Evolutionary conservation across 2,888 invertebrate species (phyloP).

Genomic region (Dicycla oo): DNA sequence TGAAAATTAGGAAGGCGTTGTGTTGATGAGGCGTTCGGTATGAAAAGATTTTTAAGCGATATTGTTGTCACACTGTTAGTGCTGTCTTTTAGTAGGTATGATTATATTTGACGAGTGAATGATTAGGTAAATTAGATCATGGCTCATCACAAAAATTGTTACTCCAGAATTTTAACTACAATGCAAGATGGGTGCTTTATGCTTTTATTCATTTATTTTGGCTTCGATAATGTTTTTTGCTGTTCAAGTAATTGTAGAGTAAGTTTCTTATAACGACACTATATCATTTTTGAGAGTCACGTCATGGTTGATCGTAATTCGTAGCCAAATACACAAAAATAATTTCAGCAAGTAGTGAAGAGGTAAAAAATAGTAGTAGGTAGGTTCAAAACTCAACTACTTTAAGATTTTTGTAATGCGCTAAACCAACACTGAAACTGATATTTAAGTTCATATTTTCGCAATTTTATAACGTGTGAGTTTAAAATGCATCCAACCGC

Average conservation of each 20-base stretch:
- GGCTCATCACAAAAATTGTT: background rate
- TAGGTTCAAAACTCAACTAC: background rate
- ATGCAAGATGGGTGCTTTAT: background rate
- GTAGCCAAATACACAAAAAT: background rate
- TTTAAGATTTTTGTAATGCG: background rate
- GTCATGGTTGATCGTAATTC: background rate
- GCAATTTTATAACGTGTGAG: conserved; percentile 19
- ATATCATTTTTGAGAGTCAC: background rate
- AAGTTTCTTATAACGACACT: background rate
- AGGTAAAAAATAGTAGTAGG: background rate
- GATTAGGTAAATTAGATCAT: background rate
- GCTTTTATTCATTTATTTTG: background rate
- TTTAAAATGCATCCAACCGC: conserved; percentile 52
- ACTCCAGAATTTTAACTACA: background rate
- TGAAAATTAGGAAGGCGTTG: conserved; percentile 30
- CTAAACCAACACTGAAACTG: background rate
- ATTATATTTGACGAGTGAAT: background rate
- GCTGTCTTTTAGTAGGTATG: no score
- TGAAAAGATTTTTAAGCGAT: background rate
- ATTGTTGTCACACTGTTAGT: background rate
- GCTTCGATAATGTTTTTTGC: background rate
- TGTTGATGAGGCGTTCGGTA: conserved; percentile 3
- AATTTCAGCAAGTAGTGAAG: background rate
- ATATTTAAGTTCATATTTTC: conserved; percentile 19
- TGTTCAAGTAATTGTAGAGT: background rate